A percentile compares a stretch with the other conserved stretches of the same genome.
Conservation (phyloP, 2,888 invertebrate species). For the Cataglyphis altisquamis region DNA sequence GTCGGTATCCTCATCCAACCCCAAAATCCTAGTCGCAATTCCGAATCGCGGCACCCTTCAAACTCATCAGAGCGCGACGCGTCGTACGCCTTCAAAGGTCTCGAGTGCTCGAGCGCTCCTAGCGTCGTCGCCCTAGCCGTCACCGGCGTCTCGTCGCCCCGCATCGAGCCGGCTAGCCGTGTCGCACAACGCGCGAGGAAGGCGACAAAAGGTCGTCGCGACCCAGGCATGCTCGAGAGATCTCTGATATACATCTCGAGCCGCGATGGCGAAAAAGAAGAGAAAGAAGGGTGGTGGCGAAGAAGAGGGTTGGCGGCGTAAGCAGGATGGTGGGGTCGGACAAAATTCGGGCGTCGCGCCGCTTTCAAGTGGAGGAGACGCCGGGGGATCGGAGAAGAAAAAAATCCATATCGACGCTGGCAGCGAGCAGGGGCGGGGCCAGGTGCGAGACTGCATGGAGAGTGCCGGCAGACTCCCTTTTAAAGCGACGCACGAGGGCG, state of each 20-base stretch:
- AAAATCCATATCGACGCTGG: constrained; percentile 80
- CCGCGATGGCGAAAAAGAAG: constrained; percentile 26
- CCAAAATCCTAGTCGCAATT: constrained; percentile 43
- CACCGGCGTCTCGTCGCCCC: constrained; percentile 67
- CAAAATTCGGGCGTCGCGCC: constrained; percentile 84
- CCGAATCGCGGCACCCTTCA: constrained; percentile 66
- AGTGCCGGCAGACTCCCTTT: constrained; percentile 71
- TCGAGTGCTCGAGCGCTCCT: constrained; percentile 52
- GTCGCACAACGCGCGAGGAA: constrained; percentile 64
- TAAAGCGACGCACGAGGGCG: constrained; percentile 78
- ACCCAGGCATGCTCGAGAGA: constrained; percentile 67
- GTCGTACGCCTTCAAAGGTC: constrained; percentile 47
- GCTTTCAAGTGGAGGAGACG: constrained; percentile 78
- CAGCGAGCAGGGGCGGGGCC: constrained; percentile 70
- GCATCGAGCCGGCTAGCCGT: constrained; percentile 69
- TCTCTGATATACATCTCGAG: constrained; percentile 43
- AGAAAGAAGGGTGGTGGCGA: constrained; percentile 27
- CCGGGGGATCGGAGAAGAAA: constrained; percentile 75
- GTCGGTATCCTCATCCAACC: constrained; percentile 26
- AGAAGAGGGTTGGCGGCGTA: neutral
- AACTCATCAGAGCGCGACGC: constrained; percentile 64
- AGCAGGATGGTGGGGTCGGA: constrained; percentile 34
- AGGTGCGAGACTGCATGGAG: constrained; percentile 62
- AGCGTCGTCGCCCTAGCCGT: constrained; percentile 50
- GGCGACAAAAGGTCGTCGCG: constrained; percentile 75